phyloP scores from a whole-genome alignment of 2,113 vertebrate genomes.

The Coturnix japonica region DNA sequence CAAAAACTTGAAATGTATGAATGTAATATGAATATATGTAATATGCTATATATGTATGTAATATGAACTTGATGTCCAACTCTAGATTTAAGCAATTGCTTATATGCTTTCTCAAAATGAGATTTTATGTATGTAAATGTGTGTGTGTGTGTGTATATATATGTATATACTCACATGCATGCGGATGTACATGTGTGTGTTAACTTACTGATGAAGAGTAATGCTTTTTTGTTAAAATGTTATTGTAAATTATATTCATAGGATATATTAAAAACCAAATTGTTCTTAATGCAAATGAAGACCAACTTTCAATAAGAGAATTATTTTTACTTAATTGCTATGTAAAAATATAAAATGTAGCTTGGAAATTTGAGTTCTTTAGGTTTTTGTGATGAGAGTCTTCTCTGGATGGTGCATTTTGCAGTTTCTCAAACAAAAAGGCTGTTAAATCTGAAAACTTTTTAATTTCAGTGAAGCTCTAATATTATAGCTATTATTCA shows the following conservation, averaged over 20 bases:
- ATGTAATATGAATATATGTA: too few species aligned
- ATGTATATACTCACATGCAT: fast-evolving
- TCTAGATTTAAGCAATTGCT: not conserved
- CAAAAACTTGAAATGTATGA: not conserved
- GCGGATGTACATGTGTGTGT: not conserved
- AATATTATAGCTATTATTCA: not conserved
- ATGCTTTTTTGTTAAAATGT: not conserved
- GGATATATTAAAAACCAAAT: not conserved
- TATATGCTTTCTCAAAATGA: not conserved
- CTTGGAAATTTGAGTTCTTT: not conserved
- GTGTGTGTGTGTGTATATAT: too few species aligned
- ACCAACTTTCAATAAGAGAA: not conserved
- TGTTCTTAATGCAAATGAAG: not conserved
- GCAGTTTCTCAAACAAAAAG: not conserved
- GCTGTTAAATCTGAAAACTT: not conserved
- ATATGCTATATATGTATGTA: too few species aligned
- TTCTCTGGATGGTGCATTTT: not conserved
- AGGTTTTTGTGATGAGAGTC: not conserved
- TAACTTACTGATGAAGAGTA: not conserved
- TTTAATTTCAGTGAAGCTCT: not conserved
- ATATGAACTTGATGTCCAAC: not conserved
- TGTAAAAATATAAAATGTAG: not conserved
- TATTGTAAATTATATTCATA: not conserved
- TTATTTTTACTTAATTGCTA: not conserved
- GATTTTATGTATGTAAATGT: not conserved